A percentile compares a stretch with the other conserved stretches of the same genome.
Conservation (phyloP, 2,888 invertebrate species). For the Hemicrepidius hirtus region DNA sequence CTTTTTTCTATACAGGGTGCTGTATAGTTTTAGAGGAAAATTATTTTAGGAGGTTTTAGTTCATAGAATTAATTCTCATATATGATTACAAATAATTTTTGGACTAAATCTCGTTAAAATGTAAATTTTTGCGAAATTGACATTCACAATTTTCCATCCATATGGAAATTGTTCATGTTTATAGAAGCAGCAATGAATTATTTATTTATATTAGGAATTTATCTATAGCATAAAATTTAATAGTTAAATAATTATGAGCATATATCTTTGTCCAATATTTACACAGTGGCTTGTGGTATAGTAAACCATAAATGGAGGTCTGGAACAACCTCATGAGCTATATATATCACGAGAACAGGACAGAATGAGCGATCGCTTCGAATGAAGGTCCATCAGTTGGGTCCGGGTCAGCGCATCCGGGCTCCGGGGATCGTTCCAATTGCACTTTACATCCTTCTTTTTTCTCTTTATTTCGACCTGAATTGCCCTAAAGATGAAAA, state of each 20-base stretch:
- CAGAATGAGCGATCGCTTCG: slow-evolving; percentile 65
- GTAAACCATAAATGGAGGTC: slow-evolving; percentile 54
- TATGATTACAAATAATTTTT: too few species aligned
- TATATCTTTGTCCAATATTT: slow-evolving; percentile 22
- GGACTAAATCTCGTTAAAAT: too few species aligned
- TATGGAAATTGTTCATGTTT: too few species aligned
- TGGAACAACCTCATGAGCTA: slow-evolving; percentile 61
- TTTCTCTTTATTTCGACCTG: slow-evolving; percentile 32
- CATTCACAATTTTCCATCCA: too few species aligned
- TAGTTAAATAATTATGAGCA: background rate
- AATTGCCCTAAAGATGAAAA: slow-evolving; percentile 4
- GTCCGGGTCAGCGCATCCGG: slow-evolving; percentile 59
- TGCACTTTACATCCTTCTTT: slow-evolving; percentile 50
- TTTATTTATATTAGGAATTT: too few species aligned
- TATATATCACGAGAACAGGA: slow-evolving; percentile 62
- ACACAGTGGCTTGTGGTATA: slow-evolving; percentile 44
- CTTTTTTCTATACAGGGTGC: too few species aligned
- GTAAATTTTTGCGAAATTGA: too few species aligned
- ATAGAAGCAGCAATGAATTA: too few species aligned
- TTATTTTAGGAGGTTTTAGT: too few species aligned
- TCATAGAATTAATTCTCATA: background rate
- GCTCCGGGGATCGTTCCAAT: slow-evolving; percentile 56
- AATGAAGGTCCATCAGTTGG: slow-evolving; percentile 63
- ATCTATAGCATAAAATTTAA: background rate
- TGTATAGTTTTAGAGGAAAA: too few species aligned